phyloP scores from a whole-genome alignment of 2,888 invertebrate genomes.

The Catocala sponsa region DNA sequence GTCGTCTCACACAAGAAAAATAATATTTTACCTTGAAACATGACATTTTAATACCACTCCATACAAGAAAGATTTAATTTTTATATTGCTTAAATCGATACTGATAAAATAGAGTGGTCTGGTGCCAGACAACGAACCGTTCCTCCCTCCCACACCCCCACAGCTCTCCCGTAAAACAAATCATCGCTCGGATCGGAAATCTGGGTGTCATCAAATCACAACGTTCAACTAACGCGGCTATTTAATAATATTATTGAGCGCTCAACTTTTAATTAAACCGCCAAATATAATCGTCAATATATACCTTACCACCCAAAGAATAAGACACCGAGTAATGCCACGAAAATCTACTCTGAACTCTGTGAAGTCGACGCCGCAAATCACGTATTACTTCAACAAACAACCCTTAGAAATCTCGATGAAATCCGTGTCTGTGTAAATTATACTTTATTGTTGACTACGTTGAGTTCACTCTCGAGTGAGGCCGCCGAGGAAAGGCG shows the following conservation, averaged over 20 bases:
- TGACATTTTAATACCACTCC: not conserved
- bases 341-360: conserved; percentile 61
- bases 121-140: conserved; percentile 34
- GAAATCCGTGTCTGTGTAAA: conserved; percentile 65
- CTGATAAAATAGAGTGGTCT: conserved; percentile 33
- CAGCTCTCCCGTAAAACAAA: conserved; percentile 36
- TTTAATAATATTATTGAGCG: conserved; percentile 49
- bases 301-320: conserved; percentile 55
- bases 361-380: conserved; percentile 74
- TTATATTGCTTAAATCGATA: conserved; percentile 29
- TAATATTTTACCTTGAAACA: not conserved
- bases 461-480: conserved; percentile 59
- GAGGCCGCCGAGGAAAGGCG: conserved; percentile 58
- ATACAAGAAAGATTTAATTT: conserved; percentile 2
- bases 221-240: conserved; percentile 36
- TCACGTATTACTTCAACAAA: conserved; percentile 83
- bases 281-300: conserved; percentile 50
- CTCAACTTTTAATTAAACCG: conserved; percentile 74
- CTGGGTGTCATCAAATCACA: conserved; percentile 50
- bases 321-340: conserved; percentile 47
- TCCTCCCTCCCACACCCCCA: conserved; percentile 37
- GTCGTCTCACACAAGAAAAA: not conserved
- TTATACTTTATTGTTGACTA: conserved; percentile 68
- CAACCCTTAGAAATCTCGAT: conserved; percentile 70
- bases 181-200: conserved; percentile 37